Conservation (phyloP, 2,888 invertebrate genomes). For the Mechanitis messenoides region DNA sequence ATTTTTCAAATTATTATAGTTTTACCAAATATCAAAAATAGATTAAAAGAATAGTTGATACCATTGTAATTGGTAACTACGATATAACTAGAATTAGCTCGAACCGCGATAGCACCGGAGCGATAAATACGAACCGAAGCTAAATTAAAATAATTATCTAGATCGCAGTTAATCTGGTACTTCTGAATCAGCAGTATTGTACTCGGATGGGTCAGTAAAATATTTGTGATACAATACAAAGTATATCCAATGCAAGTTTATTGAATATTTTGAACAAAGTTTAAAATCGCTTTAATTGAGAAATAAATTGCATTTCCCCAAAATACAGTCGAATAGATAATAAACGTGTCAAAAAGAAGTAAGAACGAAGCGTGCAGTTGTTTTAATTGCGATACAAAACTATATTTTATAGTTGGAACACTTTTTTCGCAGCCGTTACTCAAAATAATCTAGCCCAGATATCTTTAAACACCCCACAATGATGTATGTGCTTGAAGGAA, state of each 20-base stretch:
- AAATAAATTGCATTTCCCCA: not conserved
- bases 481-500: conserved; percentile 59
- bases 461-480: conserved; percentile 54
- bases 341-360: conserved; percentile 6
- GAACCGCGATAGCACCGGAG: conserved; percentile 33
- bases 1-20: no score
- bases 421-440: conserved; percentile 62
- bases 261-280: no score
- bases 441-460: conserved; percentile 72
- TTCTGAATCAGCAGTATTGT: conserved; percentile 34
- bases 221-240: no score
- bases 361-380: conserved; percentile 33
- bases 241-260: no score
- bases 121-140: conserved; percentile 39
- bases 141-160: conserved; percentile 68
- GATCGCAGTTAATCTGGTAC: conserved; percentile 51
- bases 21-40: no score
- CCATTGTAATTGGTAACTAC: conserved; percentile 10
- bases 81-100: conserved; percentile 23
- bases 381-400: conserved; percentile 69
- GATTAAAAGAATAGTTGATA: not conserved
- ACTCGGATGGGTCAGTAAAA: conserved; percentile 3
- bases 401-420: conserved; percentile 66
- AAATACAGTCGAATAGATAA: conserved; percentile 1
- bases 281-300: not conserved